These are phyloP conservation scores for Lophura nycthemera DNA, from an alignment of 2,113 vertebrate species.

Conservation along the genomic window DNA sequence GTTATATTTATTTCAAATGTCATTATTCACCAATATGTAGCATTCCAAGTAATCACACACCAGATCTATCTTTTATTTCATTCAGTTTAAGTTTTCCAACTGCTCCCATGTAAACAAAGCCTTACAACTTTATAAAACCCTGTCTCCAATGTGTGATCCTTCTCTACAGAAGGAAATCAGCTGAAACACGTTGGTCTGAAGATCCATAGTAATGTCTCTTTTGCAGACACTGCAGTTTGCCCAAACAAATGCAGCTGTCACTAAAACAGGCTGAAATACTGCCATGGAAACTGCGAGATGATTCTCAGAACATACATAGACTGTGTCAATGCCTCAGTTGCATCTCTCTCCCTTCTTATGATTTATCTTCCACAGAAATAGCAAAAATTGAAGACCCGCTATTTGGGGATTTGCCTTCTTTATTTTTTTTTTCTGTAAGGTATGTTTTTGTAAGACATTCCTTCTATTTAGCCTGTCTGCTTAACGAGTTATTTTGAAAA, in stretches of 20 bases:
- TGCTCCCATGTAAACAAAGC: neutral
- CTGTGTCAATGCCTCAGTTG: neutral
- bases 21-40: neutral
- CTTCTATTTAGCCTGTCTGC: conserved; percentile 4
- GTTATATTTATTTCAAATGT: neutral
- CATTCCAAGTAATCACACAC: neutral
- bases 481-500: conserved; percentile 48
- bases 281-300: neutral
- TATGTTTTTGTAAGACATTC: neutral
- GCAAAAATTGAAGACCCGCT: neutral
- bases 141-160: neutral
- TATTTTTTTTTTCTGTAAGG: neutral
- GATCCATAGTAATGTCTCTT: neutral
- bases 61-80: neutral
- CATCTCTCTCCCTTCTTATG: neutral
- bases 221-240: neutral
- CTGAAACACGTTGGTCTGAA: neutral
- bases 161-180: neutral
- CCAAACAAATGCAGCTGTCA: neutral
- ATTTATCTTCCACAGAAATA: neutral
- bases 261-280: neutral
- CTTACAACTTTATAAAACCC: neutral
- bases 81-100: neutral
- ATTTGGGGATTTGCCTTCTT: neutral
- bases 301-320: neutral